Evolutionary conservation across 2,113 vertebrate species (phyloP), one percentile per base, ranked within the genome.

Genomic region (Holacanthus passer): DNA sequence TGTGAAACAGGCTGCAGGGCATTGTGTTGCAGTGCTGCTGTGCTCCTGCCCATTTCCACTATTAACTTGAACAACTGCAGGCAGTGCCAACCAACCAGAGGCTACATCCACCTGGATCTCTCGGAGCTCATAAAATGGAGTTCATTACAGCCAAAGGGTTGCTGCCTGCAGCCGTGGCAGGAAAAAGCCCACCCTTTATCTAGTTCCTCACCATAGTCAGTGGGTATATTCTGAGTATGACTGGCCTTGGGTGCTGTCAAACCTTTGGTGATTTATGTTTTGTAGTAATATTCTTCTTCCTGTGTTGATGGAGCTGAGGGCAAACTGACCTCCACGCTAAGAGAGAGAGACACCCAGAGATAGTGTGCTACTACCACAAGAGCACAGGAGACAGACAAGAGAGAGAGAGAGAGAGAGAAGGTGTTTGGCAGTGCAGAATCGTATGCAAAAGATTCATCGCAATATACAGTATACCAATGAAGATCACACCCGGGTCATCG

Each of bases 401-500:
- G 74, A n/a, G n/a, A n/a, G n/a, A n/a, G n/a, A 86, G 82, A 87
- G 76, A 52, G 22, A 91, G 74, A 87, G 83, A 87, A 79, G 90
- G 85, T 91, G 87, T 92, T 93, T 93, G 92, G 92, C 89, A 92
- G 91, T 93, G 17, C 94, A 95, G 0, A 93, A 91, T 84, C 89
- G 16, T 85, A 94, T 77, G 79, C 77, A 94, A 85, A 87, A 88
- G 79, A 86, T 81, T 79, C 59, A 90, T 89, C 81, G 85, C 73
- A 89, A 90, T 91, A 89, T 92, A 94, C 89, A 89, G 87, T 82
- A 73, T 83, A 90, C 75, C 63, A 79, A 76, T 77, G 73, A 68
- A 59, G 70, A 74, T 89, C 84, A 91, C 67, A 87, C 88, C 86
- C 88, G 88, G 88, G 90, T 92, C 91, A 85, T 62, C 19, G 74